These are phyloP conservation scores for Dicycla oo DNA, from an alignment of 2,888 invertebrate species.

Conservation along the genomic window DNA sequence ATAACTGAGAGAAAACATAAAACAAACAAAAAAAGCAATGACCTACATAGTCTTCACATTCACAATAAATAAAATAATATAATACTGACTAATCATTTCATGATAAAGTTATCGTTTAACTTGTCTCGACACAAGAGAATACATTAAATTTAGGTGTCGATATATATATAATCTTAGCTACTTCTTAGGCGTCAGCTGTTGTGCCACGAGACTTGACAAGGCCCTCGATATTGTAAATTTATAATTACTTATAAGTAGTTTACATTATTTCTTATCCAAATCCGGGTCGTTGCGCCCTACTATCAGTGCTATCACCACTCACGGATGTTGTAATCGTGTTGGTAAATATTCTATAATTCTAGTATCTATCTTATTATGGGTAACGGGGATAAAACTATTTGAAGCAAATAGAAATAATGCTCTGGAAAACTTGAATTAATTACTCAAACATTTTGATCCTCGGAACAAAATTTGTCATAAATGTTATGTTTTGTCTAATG, in stretches of 20 bases:
- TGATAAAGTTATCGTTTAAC: neutral
- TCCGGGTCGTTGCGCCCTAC: conserved; percentile 70
- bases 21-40: too few relatives aligned
- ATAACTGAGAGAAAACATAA: too few relatives aligned
- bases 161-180: too few relatives aligned
- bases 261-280: conserved; percentile 60
- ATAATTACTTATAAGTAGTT: conserved; percentile 29
- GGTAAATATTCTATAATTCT: conserved; percentile 35
- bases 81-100: neutral
- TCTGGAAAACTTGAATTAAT: neutral
- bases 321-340: conserved; percentile 61
- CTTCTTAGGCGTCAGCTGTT: neutral
- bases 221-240: conserved; percentile 3
- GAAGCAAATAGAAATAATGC: neutral
- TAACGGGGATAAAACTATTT: conserved; percentile 14
- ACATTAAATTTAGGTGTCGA: too few relatives aligned
- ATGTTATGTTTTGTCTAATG: neutral
- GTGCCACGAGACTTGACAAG: neutral
- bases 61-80: too few relatives aligned
- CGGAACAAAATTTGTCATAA: neutral
- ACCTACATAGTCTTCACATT: too few relatives aligned
- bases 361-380: conserved; percentile 12
- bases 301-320: conserved; percentile 67
- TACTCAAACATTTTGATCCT: too few relatives aligned
- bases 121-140: neutral